A percentile compares a stretch with the other conserved stretches of the same genome.
Conservation (phyloP, 2,888 invertebrate species). For the Drosophila recens region DNA sequence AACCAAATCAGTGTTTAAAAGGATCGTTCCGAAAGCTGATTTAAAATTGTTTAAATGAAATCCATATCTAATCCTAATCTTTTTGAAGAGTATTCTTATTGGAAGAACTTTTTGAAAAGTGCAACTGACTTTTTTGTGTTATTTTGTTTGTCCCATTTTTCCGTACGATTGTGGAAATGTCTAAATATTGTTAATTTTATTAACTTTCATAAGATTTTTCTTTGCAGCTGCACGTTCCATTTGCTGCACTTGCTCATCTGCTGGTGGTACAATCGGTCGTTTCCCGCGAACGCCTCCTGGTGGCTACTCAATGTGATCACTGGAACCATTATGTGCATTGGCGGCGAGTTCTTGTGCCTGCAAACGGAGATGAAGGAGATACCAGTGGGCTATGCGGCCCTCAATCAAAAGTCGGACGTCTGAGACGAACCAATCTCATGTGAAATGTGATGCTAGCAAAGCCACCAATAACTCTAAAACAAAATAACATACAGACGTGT, state of each 20-base stretch:
- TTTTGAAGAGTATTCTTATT: too few species aligned
- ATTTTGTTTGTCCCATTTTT: too few species aligned
- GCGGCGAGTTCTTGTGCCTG: slow-evolving; percentile 98
- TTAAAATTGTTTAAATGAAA: too few species aligned
- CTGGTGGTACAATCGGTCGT: slow-evolving; percentile 94
- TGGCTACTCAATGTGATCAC: slow-evolving; percentile 96
- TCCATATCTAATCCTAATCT: too few species aligned
- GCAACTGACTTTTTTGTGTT: too few species aligned
- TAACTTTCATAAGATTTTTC: not conserved
- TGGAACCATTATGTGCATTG: slow-evolving; percentile 95
- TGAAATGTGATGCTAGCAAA: slow-evolving; percentile 55
- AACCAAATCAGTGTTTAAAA: too few species aligned
- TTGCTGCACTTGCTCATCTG: slow-evolving; percentile 94
- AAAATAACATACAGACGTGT: slow-evolving; percentile 26
- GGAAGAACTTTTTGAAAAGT: too few species aligned
- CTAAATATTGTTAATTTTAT: too few species aligned
- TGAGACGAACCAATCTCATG: slow-evolving; percentile 83
- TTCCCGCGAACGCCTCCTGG: slow-evolving; percentile 95
- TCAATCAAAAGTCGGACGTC: slow-evolving; percentile 94
- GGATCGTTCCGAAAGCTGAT: too few species aligned
- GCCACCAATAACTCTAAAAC: slow-evolving; percentile 52
- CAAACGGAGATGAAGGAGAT: slow-evolving; percentile 97
- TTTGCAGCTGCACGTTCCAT: slow-evolving; percentile 92
- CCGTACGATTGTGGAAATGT: too few species aligned
- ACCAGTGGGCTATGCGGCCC: slow-evolving; percentile 89